Percentiles rank a stretch among this genome's conserved stretches.
These are phyloP conservation scores for Helicoverpa assulta DNA, from an alignment of 2,888 invertebrate species.

Conservation along the genomic window DNA sequence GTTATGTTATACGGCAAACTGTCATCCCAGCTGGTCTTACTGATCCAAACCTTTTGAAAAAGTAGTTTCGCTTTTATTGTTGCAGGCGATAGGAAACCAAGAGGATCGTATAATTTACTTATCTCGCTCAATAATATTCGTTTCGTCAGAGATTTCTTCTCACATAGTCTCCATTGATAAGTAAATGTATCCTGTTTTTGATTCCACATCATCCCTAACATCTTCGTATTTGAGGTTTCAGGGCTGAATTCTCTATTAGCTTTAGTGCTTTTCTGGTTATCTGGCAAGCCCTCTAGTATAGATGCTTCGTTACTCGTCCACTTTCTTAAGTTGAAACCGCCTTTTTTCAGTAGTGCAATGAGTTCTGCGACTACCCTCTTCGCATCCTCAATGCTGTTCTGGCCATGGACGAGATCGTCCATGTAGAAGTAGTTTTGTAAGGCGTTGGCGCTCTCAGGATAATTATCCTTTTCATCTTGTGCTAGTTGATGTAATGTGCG, in stretches of 20 bases:
- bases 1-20: background rate
- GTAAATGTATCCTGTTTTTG: conserved; percentile 11
- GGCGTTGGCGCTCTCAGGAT: background rate
- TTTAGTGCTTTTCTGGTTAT: background rate
- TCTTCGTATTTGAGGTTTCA: conserved; percentile 7
- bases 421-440: conserved; percentile 15
- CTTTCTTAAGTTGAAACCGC: conserved; percentile 31
- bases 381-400: conserved; percentile 2
- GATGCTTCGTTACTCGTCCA: conserved; percentile 22
- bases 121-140: conserved; percentile 23
- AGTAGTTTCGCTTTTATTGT: conserved; percentile 32
- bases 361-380: conserved; percentile 1
- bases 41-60: conserved; percentile 24
- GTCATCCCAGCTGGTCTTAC: conserved; percentile 17
- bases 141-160: conserved; percentile 8
- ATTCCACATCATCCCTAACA: conserved; percentile 18
- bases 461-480: conserved; percentile 15
- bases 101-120: conserved; percentile 35
- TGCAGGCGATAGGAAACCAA: conserved; percentile 39
- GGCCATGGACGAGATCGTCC: conserved; percentile 13
- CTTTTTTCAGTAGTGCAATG: conserved; percentile 8
- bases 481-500: conserved; percentile 37
- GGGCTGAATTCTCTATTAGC: conserved; percentile 6
- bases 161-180: conserved; percentile 11
- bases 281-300: conserved; percentile 10